A percentile compares a stretch with the other conserved stretches of the same genome.
These are phyloP conservation scores for Muscina levida DNA, from an alignment of 2,888 invertebrate species.

Conservation along the genomic window DNA sequence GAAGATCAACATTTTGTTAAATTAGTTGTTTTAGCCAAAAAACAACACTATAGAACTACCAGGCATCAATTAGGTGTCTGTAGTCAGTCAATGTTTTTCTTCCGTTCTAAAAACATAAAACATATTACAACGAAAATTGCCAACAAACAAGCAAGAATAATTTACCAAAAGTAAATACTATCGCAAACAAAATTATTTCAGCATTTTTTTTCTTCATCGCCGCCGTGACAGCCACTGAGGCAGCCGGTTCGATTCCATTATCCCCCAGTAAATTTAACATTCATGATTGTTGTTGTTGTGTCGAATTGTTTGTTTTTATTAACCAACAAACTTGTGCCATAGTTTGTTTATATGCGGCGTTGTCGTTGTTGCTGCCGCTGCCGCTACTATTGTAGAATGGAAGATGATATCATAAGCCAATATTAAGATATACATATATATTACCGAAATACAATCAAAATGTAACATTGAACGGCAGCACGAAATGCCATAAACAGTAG, in stretches of 20 bases:
- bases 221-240: neutral
- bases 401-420: slow-evolving; percentile 56
- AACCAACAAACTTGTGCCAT: slow-evolving; percentile 31
- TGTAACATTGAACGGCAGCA: slow-evolving; percentile 8
- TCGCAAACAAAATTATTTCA: slow-evolving; percentile 35
- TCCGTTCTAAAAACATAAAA: neutral
- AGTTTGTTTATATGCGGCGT: slow-evolving; percentile 30
- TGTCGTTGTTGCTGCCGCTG: neutral
- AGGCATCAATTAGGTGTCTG: too few relatives aligned
- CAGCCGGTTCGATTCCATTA: neutral
- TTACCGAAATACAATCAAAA: slow-evolving; percentile 9
- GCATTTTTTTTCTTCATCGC: slow-evolving; percentile 26
- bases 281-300: neutral
- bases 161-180: slow-evolving; percentile 39
- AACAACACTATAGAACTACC: too few relatives aligned
- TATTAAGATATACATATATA: slow-evolving; percentile 10
- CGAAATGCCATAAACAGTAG: slow-evolving; percentile 25
- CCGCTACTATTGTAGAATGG: neutral
- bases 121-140: neutral
- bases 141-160: slow-evolving; percentile 11
- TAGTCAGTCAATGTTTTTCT: too few relatives aligned
- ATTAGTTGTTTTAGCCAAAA: too few relatives aligned
- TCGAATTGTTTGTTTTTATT: slow-evolving; percentile 49
- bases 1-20: too few relatives aligned
- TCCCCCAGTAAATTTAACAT: too few relatives aligned